Evolutionary conservation across 2,797 vertebrate species (phyloP).

Genomic region (Amphiprion clarkii): DNA sequence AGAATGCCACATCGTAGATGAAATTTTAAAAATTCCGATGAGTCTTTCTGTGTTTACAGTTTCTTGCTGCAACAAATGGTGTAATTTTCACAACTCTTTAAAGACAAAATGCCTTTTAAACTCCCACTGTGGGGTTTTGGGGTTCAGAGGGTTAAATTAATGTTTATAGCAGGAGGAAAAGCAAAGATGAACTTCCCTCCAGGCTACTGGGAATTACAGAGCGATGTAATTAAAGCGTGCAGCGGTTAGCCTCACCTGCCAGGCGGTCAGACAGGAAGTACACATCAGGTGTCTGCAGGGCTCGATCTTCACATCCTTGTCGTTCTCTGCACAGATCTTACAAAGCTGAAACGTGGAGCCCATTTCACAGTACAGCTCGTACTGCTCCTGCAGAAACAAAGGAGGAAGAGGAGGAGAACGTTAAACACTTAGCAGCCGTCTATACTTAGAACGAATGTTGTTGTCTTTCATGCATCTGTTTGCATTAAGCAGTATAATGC

Average conservation of each 20-base stretch:
- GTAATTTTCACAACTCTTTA: no score
- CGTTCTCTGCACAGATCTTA: conserved; percentile 98
- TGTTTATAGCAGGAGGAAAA: background rate
- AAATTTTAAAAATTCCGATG: no score
- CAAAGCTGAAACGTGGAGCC: conserved; percentile 99
- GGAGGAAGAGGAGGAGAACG: background rate
- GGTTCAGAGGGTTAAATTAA: no score
- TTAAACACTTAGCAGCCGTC: no score
- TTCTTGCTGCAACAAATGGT: no score
- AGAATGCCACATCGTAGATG: no score
- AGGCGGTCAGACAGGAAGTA: conserved; percentile 96
- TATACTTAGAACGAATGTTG: no score
- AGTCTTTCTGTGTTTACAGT: no score
- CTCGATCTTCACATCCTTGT: conserved; percentile 99
- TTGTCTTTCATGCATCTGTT: no score
- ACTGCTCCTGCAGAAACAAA: conserved; percentile 90
- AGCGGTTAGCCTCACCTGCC: conserved; percentile 89
- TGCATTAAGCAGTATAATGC: no score
- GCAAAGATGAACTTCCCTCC: background rate
- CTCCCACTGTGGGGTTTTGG: no score
- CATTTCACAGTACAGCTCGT: conserved; percentile 99
- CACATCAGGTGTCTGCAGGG: conserved; percentile 99
- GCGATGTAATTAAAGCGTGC: background rate
- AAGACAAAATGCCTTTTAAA: no score
- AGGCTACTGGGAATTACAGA: background rate